Evolutionary conservation across 2,113 vertebrate genomes (phyloP).

Genomic region (Cryptotis parvus): DNA sequence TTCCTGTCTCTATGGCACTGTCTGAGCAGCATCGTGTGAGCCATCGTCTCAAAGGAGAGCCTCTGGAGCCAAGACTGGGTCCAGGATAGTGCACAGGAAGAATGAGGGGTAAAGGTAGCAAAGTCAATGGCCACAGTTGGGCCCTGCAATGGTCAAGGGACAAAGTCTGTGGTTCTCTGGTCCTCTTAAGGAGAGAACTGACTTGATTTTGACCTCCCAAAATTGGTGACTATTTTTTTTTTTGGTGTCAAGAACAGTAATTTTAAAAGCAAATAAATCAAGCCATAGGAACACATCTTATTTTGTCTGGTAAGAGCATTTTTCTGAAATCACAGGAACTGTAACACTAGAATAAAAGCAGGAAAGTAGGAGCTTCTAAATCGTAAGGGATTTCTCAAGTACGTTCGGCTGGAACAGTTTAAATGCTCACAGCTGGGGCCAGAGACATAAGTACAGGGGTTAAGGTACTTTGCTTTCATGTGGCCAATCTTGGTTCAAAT

Average conservation of each 20-base stretch:
- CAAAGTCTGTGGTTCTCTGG: rapidly evolving
- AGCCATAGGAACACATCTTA: neutral
- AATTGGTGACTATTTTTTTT: neutral
- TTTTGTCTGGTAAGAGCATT: neutral
- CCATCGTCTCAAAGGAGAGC: neutral
- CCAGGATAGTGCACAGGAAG: neutral
- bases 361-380: neutral
- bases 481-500: no score
- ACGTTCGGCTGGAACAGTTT: neutral
- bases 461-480: no score
- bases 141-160: neutral
- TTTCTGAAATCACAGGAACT: neutral
- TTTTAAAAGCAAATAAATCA: neutral
- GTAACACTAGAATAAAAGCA: neutral
- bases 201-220: neutral
- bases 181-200: neutral
- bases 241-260: neutral
- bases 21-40: neutral
- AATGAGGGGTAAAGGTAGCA: neutral
- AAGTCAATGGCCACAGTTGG: neutral
- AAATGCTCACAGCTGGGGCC: neutral
- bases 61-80: rapidly evolving
- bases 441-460: no score
- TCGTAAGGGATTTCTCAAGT: neutral
- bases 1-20: neutral